These are phyloP conservation scores for Limenitis camilla DNA, from an alignment of 2,888 invertebrate genomes.

Conservation along the genomic window DNA sequence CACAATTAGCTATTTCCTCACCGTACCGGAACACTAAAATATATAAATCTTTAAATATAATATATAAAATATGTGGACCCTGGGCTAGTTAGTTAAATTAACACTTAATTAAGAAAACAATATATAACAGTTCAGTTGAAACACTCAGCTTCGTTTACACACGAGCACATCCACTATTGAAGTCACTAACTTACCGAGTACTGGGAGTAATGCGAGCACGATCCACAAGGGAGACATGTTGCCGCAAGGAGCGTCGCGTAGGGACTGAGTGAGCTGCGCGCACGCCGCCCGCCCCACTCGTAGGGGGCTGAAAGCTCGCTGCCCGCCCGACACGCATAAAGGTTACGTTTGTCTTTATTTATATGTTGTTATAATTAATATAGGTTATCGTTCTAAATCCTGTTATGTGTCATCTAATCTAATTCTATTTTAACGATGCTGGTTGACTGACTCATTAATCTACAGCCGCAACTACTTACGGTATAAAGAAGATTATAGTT, in stretches of 20 bases:
- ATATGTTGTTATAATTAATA: conserved; percentile 1
- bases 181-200: conserved; percentile 60
- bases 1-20: conserved; percentile 36
- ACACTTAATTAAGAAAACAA: too few relatives aligned
- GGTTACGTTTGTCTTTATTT: conserved; percentile 7
- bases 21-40: conserved; percentile 12
- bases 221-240: conserved; percentile 70
- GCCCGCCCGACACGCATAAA: conserved; percentile 20
- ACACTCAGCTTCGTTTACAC: too few relatives aligned
- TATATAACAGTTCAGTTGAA: not conserved
- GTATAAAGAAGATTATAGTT: too few relatives aligned
- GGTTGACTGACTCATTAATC: too few relatives aligned
- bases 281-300: conserved; percentile 51
- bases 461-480: too few relatives aligned
- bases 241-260: conserved; percentile 63
- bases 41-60: conserved; percentile 5
- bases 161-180: conserved; percentile 34
- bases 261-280: conserved; percentile 46
- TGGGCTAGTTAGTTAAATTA: too few relatives aligned
- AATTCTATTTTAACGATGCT: too few relatives aligned
- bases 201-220: conserved; percentile 65
- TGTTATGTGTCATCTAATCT: too few relatives aligned
- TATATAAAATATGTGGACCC: not conserved
- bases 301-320: conserved; percentile 25
- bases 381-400: not conserved